A percentile compares a stretch with the other conserved stretches of the same genome.
These are phyloP conservation scores for Leucopsar rothschildi DNA, from an alignment of 2,113 vertebrate species.

Conservation along the genomic window DNA sequence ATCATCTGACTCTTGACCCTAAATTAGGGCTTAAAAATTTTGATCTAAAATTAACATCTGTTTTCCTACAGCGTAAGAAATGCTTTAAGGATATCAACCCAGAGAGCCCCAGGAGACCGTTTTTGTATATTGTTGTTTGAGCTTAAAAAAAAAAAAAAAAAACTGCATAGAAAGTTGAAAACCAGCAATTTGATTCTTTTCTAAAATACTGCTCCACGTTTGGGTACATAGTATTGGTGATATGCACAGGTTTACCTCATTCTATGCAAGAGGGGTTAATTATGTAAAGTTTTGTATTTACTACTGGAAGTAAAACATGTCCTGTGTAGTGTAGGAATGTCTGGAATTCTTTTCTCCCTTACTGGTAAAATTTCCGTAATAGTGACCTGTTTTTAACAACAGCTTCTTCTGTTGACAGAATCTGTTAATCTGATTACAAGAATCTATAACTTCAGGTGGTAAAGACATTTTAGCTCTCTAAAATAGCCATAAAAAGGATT, in stretches of 20 bases:
- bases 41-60: slow-evolving; percentile 42
- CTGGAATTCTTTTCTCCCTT: slow-evolving; percentile 61
- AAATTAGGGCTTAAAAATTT: slow-evolving; percentile 61
- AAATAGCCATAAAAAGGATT: slow-evolving; percentile 50
- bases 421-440: slow-evolving; percentile 54
- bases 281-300: slow-evolving; percentile 79
- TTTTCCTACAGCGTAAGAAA: slow-evolving; percentile 65
- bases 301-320: slow-evolving; percentile 75
- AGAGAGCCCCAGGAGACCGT: slow-evolving; percentile 71
- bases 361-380: slow-evolving; percentile 66
- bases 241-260: slow-evolving; percentile 84
- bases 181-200: slow-evolving; percentile 79
- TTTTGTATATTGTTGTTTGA: slow-evolving; percentile 71
- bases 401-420: slow-evolving; percentile 52
- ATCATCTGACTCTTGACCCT: slow-evolving; percentile 65
- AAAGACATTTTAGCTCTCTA: slow-evolving; percentile 19
- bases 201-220: slow-evolving; percentile 76
- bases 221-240: slow-evolving; percentile 72
- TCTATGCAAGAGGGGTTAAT: slow-evolving; percentile 82
- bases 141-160: slow-evolving; percentile 14
- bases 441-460: slow-evolving; percentile 60
- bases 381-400: slow-evolving; percentile 54
- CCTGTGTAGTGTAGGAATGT: slow-evolving; percentile 76
- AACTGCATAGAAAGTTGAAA: slow-evolving; percentile 81
- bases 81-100: slow-evolving; percentile 68